A percentile compares a stretch with the other conserved stretches of the same genome.
phyloP scores from a whole-genome alignment of 2,113 vertebrate genomes.

The Callipepla californica region DNA sequence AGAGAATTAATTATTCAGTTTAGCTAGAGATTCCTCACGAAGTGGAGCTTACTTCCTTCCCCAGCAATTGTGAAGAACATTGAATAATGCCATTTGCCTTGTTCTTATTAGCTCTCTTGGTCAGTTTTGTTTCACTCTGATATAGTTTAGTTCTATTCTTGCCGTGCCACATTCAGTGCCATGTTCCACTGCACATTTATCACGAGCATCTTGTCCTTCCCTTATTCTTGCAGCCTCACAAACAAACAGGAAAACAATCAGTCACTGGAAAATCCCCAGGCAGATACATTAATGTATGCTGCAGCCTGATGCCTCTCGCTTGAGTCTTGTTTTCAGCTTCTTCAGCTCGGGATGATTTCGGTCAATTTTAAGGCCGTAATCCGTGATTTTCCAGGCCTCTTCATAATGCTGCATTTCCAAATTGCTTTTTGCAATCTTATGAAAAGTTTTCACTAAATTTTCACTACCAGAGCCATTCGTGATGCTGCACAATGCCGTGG shows the following conservation, averaged over 20 bases:
- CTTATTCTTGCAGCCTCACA: not conserved
- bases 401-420: constrained; percentile 76
- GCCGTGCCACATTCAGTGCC: not conserved
- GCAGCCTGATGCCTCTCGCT: constrained; percentile 83
- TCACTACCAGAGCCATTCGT: constrained; percentile 70
- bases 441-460: constrained; percentile 75
- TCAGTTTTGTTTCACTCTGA: not conserved
- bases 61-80: not conserved
- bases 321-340: constrained; percentile 83
- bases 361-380: constrained; percentile 85
- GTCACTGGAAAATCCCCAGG: not conserved
- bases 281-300: constrained; percentile 81
- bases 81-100: not conserved
- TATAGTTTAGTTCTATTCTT: not conserved
- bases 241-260: not conserved
- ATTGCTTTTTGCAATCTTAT: constrained; percentile 73
- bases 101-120: not conserved
- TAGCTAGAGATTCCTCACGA: not conserved
- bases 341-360: constrained; percentile 80
- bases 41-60: not conserved
- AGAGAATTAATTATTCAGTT: not conserved
- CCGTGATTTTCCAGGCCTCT: constrained; percentile 84
- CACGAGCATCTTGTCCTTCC: not conserved
- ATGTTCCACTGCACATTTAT: not conserved
- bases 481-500: constrained; percentile 78